Base-by-base conservation (phyloP, 2,797 vertebrate genomes). In the Luscinia megarhynchos region DNA sequence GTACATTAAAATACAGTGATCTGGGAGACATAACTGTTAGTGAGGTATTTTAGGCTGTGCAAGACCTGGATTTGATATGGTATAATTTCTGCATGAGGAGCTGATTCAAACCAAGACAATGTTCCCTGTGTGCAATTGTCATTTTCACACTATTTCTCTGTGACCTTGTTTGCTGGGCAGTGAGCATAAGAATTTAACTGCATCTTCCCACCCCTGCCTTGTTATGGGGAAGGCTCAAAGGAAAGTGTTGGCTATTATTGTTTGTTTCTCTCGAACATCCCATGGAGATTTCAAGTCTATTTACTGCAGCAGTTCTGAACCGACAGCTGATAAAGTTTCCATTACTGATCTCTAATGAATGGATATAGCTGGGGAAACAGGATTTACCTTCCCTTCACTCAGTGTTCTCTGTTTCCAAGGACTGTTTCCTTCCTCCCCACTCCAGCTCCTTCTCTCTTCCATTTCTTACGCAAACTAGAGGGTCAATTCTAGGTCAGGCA, bases 271-370 rank as follows among this genome's bases (percentile, higher is more conserved):
- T 59, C 64, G 74, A 81, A 40, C 38, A 57, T 57, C 61, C 85
- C 89, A 32, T 21, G 32, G 89, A 96, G 93, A 88, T 64, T 84
- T 82, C 70, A 67, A 83, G 84, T 55, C 53, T 93, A 89, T 94
- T 95, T 95, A 83, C 67, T 87, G 68, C 74, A 70, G 36, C 29
- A 54, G 57, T 89, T 92, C 80, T 78, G 51, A 92, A 85, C 34
- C 0, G 7, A 87, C 76, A 95, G 84, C 76, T 88, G 88, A 93
- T 95, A 93, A 92, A 96, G 84, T 82, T 97, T 79, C 81, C 57
- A 84, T 95, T 93, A 94, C 68, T 79, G 74, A 62, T 76, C 74
- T 89, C 87, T 90, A 95, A 88, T 67, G 91, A 89, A n/a, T 89
- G 40, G 80, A 50, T 68, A 40, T 50, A 68, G 40, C 36, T 73